A percentile compares a stretch with the other conserved stretches of the same genome.
phyloP scores from a whole-genome alignment of 2,888 invertebrate genomes.

The Hypolimnas misippus region DNA sequence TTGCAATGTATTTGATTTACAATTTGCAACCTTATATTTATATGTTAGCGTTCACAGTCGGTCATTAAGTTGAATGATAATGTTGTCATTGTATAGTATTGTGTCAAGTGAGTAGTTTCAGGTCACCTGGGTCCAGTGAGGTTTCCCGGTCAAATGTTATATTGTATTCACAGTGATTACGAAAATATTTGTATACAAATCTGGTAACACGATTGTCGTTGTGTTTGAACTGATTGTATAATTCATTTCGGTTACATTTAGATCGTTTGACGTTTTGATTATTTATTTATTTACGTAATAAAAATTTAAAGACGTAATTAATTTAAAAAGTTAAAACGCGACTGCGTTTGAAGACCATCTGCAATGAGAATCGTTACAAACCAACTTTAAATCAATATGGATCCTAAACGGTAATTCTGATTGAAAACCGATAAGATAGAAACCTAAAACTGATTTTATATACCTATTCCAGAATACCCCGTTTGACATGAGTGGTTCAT shows the following conservation, averaged over 20 bases:
- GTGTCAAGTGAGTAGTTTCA: slow-evolving; percentile 29
- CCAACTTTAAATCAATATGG: too few relatives aligned
- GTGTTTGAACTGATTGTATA: slow-evolving; percentile 8
- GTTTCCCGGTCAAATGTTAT: slow-evolving; percentile 42
- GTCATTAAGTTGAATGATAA: slow-evolving; percentile 8
- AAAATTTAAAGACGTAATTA: too few relatives aligned
- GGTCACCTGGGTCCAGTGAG: slow-evolving; percentile 19
- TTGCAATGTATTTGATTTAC: slow-evolving; percentile 10
- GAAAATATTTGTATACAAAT: slow-evolving; percentile 30
- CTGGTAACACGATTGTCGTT: slow-evolving; percentile 21
- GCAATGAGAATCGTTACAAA: too few relatives aligned
- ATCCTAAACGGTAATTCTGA: too few relatives aligned
- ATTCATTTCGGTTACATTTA: not conserved
- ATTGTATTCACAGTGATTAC: slow-evolving; percentile 43
- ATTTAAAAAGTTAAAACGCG: too few relatives aligned
- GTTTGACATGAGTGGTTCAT: too few relatives aligned
- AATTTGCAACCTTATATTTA: not conserved
- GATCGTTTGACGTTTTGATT: not conserved
- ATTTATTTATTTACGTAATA: too few relatives aligned
- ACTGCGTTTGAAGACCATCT: too few relatives aligned
- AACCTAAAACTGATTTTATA: too few relatives aligned
- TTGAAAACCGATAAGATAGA: too few relatives aligned
- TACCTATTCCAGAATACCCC: too few relatives aligned
- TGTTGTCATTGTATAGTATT: slow-evolving; percentile 27
- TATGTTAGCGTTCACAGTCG: slow-evolving; percentile 15